These are phyloP conservation scores for Aythya baeri DNA, from an alignment of 2,113 vertebrate genomes.

Conservation along the genomic window DNA sequence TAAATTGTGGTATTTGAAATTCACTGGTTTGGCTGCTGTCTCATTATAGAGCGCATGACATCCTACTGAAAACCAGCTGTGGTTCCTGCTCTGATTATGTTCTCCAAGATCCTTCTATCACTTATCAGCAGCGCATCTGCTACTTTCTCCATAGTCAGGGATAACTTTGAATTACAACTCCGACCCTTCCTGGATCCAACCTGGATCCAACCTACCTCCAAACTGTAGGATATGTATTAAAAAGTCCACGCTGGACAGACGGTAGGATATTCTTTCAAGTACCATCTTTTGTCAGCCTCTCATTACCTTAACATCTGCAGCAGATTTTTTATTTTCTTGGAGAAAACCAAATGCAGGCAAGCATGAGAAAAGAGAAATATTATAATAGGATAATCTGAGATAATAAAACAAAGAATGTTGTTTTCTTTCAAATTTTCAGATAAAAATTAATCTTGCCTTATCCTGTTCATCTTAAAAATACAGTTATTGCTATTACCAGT, in stretches of 20 bases:
- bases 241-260: not conserved
- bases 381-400: not conserved
- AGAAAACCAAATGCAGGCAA: not conserved
- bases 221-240: not conserved
- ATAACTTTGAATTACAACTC: not conserved
- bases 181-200: not conserved
- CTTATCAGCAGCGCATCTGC: not conserved
- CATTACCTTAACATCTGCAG: not conserved
- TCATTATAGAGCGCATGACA: not conserved
- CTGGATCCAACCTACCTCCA: accelerated
- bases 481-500: not conserved
- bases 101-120: not conserved
- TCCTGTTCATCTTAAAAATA: not conserved
- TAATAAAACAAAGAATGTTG: not conserved
- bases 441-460: not conserved
- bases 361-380: not conserved
- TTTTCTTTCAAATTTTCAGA: not conserved
- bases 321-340: not conserved
- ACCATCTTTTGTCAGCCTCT: not conserved
- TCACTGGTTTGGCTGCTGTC: not conserved
- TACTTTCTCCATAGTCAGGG: not conserved
- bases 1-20: not conserved
- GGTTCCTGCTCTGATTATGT: not conserved
- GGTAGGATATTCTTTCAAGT: not conserved
- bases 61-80: not conserved